Evolutionary conservation across 2,888 invertebrate species (phyloP).

Genomic region (Parelbella ahira): DNA sequence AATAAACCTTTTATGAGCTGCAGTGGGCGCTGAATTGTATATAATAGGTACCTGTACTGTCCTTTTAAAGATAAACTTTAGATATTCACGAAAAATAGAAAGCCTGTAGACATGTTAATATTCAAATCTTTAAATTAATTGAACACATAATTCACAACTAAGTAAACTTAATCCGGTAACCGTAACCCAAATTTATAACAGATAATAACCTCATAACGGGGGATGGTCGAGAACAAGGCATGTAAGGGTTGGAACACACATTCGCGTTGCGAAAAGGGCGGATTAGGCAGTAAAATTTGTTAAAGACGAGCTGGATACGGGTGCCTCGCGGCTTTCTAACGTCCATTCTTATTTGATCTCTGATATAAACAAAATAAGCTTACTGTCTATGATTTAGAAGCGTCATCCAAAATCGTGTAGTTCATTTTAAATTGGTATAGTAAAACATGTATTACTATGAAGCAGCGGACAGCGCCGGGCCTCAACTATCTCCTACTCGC

Average conservation of each 20-base stretch:
- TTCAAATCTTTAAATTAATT: constrained; percentile 59
- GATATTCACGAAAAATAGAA: too few relatives aligned
- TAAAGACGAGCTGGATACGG: constrained; percentile 69
- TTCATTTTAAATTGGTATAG: constrained; percentile 39
- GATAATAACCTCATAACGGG: constrained; percentile 71
- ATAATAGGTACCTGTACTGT: too few relatives aligned
- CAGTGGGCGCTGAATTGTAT: too few relatives aligned
- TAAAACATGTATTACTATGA: constrained; percentile 53
- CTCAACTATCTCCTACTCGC: constrained; percentile 75
- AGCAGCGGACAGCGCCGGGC: constrained; percentile 53
- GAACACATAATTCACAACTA: constrained; percentile 43
- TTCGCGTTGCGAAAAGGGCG: constrained; percentile 60
- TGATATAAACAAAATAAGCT: too few relatives aligned
- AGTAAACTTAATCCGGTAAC: constrained; percentile 48
- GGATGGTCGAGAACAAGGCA: constrained; percentile 60
- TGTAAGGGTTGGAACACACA: constrained; percentile 47
- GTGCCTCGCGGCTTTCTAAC: constrained; percentile 52
- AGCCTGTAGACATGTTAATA: constrained; percentile 15
- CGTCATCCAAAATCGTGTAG: too few relatives aligned
- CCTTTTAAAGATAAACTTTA: too few relatives aligned
- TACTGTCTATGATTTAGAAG: too few relatives aligned
- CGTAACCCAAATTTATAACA: constrained; percentile 70
- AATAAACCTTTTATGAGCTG: too few relatives aligned
- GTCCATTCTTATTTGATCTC: constrained; percentile 43
- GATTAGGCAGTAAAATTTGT: constrained; percentile 79